These are phyloP conservation scores for Rhamphomyia laevipes DNA, from an alignment of 2,888 invertebrate species.

Conservation along the genomic window DNA sequence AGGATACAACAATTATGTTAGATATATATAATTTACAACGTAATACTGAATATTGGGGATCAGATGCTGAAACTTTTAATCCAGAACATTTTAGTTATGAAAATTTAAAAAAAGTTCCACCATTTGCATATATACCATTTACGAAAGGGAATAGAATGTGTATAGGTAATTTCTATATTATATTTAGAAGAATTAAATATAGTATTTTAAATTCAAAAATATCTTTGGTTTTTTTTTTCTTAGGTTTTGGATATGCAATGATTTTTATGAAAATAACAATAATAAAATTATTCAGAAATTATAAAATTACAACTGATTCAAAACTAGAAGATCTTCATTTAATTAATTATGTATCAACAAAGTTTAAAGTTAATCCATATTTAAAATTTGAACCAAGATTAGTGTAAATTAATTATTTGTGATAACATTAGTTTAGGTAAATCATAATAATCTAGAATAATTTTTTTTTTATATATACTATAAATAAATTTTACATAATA, in stretches of 20 bases:
- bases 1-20: conserved; percentile 29
- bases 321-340: conserved; percentile 20
- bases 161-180: conserved; percentile 21
- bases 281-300: conserved; percentile 28
- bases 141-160: conserved; percentile 33
- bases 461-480: too few relatives aligned
- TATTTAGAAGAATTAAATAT: background rate
- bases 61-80: conserved; percentile 22
- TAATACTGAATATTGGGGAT: conserved; percentile 27
- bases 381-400: background rate
- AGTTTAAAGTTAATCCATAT: background rate
- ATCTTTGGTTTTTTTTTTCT: background rate
- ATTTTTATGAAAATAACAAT: conserved; percentile 29
- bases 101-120: conserved; percentile 27
- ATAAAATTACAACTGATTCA: conserved; percentile 23
- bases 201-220: background rate
- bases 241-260: conserved; percentile 31
- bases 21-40: conserved; percentile 33
- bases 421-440: too few relatives aligned
- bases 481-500: too few relatives aligned
- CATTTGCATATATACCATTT: conserved; percentile 33
- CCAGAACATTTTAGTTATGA: conserved; percentile 28
- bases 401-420: too few relatives aligned
- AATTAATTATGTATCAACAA: background rate
- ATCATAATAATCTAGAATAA: too few relatives aligned